Conservation (phyloP, 2,888 invertebrate species). For the Polydrusus pterygomalis region DNA sequence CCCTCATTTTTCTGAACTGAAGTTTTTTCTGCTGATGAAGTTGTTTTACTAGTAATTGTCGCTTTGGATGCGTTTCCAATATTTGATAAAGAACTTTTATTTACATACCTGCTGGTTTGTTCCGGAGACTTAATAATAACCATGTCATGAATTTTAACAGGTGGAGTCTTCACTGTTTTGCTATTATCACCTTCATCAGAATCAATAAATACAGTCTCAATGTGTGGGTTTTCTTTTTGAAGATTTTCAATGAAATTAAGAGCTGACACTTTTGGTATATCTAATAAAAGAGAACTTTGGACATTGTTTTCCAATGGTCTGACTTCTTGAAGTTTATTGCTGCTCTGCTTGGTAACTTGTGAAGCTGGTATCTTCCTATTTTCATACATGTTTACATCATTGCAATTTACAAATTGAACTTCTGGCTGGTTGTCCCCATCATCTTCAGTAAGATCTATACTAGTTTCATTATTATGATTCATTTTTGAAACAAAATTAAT, state of each 20-base stretch:
- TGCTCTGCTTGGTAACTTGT: background rate
- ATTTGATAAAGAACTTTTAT: background rate
- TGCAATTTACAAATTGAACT: background rate
- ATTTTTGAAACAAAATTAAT: background rate
- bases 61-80: background rate
- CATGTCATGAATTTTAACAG: slow-evolving; percentile 5
- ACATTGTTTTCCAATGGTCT: background rate
- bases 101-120: background rate
- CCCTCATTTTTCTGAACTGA: background rate
- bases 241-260: slow-evolving; percentile 18
- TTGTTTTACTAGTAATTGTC: background rate
- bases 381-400: background rate
- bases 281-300: background rate
- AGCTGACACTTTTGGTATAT: background rate
- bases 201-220: slow-evolving; percentile 42
- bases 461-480: background rate
- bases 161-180: background rate
- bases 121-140: background rate
- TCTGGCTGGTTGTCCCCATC: background rate
- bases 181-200: slow-evolving; percentile 33
- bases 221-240: slow-evolving; percentile 39
- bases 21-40: background rate
- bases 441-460: slow-evolving; percentile 23
- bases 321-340: background rate
- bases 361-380: background rate